phyloP scores from a whole-genome alignment of 1,140 invertebrate genomes.

The Penaeus chinensis region DNA sequence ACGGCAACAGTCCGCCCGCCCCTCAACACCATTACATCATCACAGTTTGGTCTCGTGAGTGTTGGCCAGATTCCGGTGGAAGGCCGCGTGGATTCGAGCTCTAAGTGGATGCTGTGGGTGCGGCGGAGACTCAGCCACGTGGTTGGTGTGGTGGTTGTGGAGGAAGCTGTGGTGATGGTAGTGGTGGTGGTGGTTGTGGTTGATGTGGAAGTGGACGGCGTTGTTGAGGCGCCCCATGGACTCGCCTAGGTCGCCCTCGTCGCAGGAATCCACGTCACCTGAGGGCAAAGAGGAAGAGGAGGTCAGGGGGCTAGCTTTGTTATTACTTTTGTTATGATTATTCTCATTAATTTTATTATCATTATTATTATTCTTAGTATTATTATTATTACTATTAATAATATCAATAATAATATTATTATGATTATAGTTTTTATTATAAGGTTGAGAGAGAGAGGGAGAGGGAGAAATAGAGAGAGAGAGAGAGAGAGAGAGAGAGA shows the following conservation, averaged over 20 bases:
- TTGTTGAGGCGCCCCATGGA: conserved; percentile 43
- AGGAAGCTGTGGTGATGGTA: conserved; percentile 50
- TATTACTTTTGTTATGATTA: background rate
- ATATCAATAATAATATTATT: too few relatives aligned
- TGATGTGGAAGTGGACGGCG: conserved; percentile 49
- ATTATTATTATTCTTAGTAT: too few relatives aligned
- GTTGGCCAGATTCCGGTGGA: conserved; percentile 48
- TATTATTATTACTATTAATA: too few relatives aligned
- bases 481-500: too few relatives aligned
- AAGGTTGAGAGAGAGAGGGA: too few relatives aligned
- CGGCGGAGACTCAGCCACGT: conserved; percentile 36
- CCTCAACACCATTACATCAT: background rate
- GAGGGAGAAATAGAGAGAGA: too few relatives aligned
- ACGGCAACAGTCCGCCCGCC: background rate
- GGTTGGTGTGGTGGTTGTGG: conserved; percentile 45
- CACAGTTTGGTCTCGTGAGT: conserved; percentile 56
- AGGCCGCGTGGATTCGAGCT: conserved; percentile 48
- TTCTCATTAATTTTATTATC: background rate
- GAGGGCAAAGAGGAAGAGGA: background rate
- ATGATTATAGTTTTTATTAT: too few relatives aligned
- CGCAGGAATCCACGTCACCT: conserved; percentile 57
- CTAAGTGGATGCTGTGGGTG: conserved; percentile 50
- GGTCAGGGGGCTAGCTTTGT: background rate
- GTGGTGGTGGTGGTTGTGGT: conserved; percentile 52
- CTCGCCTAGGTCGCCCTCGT: conserved; percentile 48